Evolutionary conservation across 2,888 invertebrate species (phyloP).

Genomic region (Reticulitermes lucifugus): DNA sequence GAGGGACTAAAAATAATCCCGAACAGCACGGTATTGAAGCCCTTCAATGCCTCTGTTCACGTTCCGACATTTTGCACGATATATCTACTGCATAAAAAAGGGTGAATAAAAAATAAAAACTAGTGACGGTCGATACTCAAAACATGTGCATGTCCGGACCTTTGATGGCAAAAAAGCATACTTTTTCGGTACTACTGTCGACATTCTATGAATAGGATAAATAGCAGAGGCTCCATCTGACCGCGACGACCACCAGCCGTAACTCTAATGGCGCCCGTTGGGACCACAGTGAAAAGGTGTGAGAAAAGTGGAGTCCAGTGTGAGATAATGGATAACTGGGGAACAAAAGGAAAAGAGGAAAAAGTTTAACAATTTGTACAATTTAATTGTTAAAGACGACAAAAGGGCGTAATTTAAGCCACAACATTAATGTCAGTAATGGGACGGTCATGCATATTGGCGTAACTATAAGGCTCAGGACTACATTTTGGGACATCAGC

Average conservation of each 20-base stretch:
- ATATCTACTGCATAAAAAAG: neutral
- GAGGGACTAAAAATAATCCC: neutral
- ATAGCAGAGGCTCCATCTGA: slow-evolving; percentile 2
- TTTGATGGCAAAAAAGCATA: neutral
- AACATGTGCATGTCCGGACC: neutral
- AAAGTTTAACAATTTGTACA: neutral
- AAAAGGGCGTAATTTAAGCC: neutral
- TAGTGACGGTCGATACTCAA: neutral
- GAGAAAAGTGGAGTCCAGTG: neutral
- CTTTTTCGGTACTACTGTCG: neutral
- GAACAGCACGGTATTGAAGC: neutral
- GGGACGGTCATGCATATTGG: too few species aligned
- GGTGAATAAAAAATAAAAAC: neutral
- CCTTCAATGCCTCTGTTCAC: neutral
- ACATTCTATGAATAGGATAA: neutral
- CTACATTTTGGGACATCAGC: too few species aligned
- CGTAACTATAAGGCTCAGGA: too few species aligned
- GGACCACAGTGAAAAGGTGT: neutral
- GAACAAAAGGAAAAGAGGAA: neutral
- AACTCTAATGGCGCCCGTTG: neutral
- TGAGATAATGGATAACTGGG: neutral
- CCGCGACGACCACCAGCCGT: neutral
- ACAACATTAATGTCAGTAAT: too few species aligned
- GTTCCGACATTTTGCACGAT: neutral
- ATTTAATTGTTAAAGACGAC: neutral